Conservation (phyloP, 2,113 vertebrate genomes). For the Plecturocebus donacophilus region DNA sequence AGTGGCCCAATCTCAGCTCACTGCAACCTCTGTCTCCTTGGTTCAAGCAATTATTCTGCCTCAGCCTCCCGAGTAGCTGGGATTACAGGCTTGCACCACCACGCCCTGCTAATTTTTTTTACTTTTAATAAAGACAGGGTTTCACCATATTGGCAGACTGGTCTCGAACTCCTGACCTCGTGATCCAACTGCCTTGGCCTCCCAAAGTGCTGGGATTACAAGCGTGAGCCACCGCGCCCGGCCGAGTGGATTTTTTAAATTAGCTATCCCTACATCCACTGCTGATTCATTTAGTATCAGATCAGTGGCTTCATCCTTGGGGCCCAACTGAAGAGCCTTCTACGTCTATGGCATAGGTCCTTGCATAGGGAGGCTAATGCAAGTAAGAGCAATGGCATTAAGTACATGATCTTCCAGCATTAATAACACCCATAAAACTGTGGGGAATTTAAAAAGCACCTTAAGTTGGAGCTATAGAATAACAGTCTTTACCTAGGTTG, state of each 20-base stretch:
- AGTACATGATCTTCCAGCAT: slow-evolving; percentile 7
- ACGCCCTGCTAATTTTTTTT: too few relatives aligned
- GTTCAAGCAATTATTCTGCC: too few relatives aligned
- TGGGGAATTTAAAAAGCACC: slow-evolving; percentile 64
- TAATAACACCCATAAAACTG: slow-evolving; percentile 25
- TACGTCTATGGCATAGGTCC: not conserved
- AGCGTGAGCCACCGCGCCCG: too few relatives aligned
- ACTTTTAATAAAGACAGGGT: too few relatives aligned
- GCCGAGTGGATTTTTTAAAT: not conserved
- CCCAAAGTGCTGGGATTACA: too few relatives aligned
- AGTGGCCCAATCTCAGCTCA: too few relatives aligned
- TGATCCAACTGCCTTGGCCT: too few relatives aligned
- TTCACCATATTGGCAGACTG: too few relatives aligned
- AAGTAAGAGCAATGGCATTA: not conserved
- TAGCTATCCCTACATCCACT: not conserved
- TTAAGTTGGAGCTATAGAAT: slow-evolving; percentile 42
- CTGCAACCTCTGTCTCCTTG: too few relatives aligned
- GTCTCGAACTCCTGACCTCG: too few relatives aligned
- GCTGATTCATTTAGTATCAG: not conserved
- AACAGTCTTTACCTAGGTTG: slow-evolving; percentile 50
- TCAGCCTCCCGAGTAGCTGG: too few relatives aligned
- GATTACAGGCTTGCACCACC: too few relatives aligned
- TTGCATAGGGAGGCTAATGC: not conserved
- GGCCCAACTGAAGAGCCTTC: not conserved
- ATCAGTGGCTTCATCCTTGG: not conserved